phyloP scores from a whole-genome alignment of 2,113 vertebrate genomes.

The Accipiter virgatus region DNA sequence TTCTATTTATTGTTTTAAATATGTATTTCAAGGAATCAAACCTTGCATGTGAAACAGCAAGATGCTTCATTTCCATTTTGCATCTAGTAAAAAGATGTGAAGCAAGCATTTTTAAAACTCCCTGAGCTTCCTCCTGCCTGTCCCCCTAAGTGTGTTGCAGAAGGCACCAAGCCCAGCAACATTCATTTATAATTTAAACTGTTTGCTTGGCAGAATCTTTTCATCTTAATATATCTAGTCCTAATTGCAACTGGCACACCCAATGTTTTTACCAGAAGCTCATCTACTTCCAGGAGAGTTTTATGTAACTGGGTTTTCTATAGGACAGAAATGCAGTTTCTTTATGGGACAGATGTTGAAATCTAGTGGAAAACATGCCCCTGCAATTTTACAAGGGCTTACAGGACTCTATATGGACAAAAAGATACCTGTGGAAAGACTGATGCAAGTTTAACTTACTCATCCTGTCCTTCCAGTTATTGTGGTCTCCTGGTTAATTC shows the following conservation, averaged over 20 bases:
- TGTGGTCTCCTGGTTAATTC: not conserved
- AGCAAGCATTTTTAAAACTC: not conserved
- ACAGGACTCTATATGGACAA: not conserved
- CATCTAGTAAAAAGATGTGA: not conserved
- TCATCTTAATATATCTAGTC: not conserved
- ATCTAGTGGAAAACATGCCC: not conserved
- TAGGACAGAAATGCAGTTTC: not conserved
- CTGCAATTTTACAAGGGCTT: not conserved
- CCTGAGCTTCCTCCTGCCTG: not conserved
- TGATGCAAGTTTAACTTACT: not conserved
- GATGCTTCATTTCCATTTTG: not conserved
- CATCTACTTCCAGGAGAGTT: not conserved
- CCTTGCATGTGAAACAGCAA: not conserved
- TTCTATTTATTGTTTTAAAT: constrained; percentile 18
- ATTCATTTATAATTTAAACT: constrained; percentile 35
- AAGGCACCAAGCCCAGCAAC: not conserved
- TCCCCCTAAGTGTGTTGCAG: not conserved
- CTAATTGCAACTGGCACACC: not conserved
- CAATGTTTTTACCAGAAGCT: not conserved
- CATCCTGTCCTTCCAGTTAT: not conserved
- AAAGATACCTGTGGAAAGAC: not conserved
- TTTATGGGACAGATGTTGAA: not conserved
- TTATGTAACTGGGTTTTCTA: not conserved
- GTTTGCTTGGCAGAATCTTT: constrained; percentile 1
- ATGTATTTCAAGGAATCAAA: not conserved